Percentiles rank a stretch among this genome's conserved stretches.
Evolutionary conservation across 2,888 invertebrate species (phyloP).

Genomic region (Hemistola chrysoprasaria): DNA sequence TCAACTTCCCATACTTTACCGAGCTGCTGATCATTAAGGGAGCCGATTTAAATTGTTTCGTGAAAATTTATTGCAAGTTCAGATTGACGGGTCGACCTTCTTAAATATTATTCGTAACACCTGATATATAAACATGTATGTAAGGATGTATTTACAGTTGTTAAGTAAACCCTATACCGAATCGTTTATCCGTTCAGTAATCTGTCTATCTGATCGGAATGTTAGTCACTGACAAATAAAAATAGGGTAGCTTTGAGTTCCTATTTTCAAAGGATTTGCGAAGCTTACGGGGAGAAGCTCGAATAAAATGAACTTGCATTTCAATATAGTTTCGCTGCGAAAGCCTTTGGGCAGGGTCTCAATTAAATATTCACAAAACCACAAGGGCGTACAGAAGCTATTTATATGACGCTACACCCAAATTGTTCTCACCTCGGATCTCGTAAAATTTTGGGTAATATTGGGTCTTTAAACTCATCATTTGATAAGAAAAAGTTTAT

Average conservation of each 20-base stretch:
- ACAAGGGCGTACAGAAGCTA: slow-evolving; percentile 45
- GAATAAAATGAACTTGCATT: slow-evolving; percentile 36
- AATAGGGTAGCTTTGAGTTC: slow-evolving; percentile 38
- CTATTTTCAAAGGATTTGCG: slow-evolving; percentile 42
- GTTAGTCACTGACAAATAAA: slow-evolving; percentile 46
- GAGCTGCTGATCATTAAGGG: no score
- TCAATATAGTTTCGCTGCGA: slow-evolving; percentile 36
- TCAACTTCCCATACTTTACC: no score
- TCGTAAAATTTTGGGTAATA: slow-evolving; percentile 39
- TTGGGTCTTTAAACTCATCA: slow-evolving; percentile 47
- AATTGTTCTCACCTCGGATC: slow-evolving; percentile 74
- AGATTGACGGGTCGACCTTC: no score
- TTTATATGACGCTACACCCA: slow-evolving; percentile 46
- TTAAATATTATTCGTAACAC: no score
- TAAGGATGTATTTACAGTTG: slow-evolving; percentile 12
- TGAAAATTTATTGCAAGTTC: no score
- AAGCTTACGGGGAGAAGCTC: slow-evolving; percentile 49
- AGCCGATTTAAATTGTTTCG: no score
- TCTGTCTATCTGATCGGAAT: slow-evolving; percentile 13
- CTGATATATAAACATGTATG: neutral
- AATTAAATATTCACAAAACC: slow-evolving; percentile 31
- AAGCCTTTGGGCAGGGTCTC: slow-evolving; percentile 40
- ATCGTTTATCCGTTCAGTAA: slow-evolving; percentile 6
- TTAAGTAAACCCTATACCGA: slow-evolving; percentile 15
- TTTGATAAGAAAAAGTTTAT: slow-evolving; percentile 58